Evolutionary conservation across 2,888 invertebrate genomes (phyloP), one percentile per base, ranked within the genome.

Genomic region (Neoaliturus tenellus): DNA sequence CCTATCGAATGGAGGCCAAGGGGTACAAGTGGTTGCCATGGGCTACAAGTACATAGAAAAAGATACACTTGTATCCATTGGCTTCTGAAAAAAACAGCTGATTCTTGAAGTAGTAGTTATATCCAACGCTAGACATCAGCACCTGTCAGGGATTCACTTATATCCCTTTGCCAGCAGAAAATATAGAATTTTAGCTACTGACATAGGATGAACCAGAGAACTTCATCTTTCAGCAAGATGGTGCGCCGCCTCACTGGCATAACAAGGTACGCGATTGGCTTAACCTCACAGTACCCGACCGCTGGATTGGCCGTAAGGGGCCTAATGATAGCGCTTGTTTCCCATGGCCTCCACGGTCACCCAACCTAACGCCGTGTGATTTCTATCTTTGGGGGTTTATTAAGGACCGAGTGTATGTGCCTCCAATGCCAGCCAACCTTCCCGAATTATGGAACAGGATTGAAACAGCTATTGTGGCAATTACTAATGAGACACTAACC

Each of bases 211-310:
- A 62, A 69, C 81, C 25, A 25, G 35, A 80, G 25, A 71, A 23
- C 35, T 80, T 80, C 58, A 80, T 80, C n/a, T 80, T 58, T n/a
- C 58, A 80, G 80, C 58, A 80, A 62, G 58, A 80, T 80, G 67
- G 67, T 69, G 81, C 58, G n/a, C 58, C 58, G n/a, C 78, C 78
- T 31, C 81, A 81, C 67, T 58, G 81, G 62, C 62, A 81, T 39
- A 71, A 71, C 41, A 8, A 35, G 23, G 41, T 23, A 71, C 23
- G 41, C 39, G 12, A 71, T 71, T 71, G 41, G 78, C 28, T 78
- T 48, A 44, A 78, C 17, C 28, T 33, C n/a, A 67, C 67, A 31
- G 33, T 67, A 67, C 31, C 67, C 67, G 33, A 67, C 33, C 35
- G 67, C 35, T 67, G 67, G 67, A 67, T 67, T 31, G 67, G 31